Evolutionary conservation across 92 coral and sea anemone genomes (phyloP).

Genomic region (Porites lobata): DNA sequence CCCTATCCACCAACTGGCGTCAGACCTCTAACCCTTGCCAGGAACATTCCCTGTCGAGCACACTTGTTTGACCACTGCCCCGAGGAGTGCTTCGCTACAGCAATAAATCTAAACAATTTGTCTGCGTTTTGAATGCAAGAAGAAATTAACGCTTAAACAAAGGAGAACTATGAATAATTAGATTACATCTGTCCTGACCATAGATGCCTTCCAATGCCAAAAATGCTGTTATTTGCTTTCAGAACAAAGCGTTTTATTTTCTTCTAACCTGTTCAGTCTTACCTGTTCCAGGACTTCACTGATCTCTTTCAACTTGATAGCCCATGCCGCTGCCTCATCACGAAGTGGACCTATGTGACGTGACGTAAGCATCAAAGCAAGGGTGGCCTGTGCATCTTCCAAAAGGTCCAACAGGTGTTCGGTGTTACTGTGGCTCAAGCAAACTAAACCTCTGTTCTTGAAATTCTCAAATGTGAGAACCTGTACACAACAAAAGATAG

Average conservation of each 20-base stretch:
- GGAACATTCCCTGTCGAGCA: too few species aligned
- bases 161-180: too few species aligned
- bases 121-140: too few species aligned
- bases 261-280: not conserved
- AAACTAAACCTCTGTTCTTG: conserved; percentile 93
- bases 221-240: not conserved
- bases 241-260: not conserved
- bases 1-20: too few species aligned
- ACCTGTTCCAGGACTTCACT: conserved; percentile 98
- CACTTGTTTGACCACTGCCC: too few species aligned
- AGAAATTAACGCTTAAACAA: too few species aligned
- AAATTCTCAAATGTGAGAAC: conserved; percentile 95
- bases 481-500: conserved; percentile 46
- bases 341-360: conserved; percentile 97
- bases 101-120: too few species aligned
- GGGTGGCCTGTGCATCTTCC: conserved; percentile 98
- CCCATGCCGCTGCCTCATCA: conserved; percentile 99
- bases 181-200: not conserved
- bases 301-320: conserved; percentile 93
- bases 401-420: conserved; percentile 90
- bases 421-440: conserved; percentile 93
- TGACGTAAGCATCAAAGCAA: conserved; percentile 98
- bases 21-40: too few species aligned
- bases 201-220: not conserved
- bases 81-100: too few species aligned